These are phyloP conservation scores for Philaenus spumarius DNA, from an alignment of 1,140 invertebrate genomes.

Conservation along the genomic window DNA sequence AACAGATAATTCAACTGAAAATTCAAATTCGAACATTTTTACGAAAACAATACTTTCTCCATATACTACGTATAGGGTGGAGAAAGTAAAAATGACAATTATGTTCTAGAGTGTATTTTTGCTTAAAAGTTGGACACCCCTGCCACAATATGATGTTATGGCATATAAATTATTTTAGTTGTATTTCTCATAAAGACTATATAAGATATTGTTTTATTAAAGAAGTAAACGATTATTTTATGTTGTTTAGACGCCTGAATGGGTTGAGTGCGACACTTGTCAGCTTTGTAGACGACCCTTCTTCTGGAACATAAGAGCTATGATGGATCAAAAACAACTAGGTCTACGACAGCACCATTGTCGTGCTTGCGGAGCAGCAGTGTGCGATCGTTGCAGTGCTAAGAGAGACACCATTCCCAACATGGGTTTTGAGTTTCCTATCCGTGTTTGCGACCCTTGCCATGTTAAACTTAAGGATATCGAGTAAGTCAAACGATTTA, in stretches of 20 bases:
- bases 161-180: too few relatives aligned
- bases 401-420: conserved; percentile 81
- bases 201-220: not conserved
- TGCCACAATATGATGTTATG: too few relatives aligned
- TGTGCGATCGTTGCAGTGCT: conserved; percentile 88
- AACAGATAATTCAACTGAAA: too few relatives aligned
- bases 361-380: conserved; percentile 83
- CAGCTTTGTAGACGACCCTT: conserved; percentile 90
- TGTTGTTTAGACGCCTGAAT: conserved; percentile 70
- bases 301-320: conserved; percentile 97
- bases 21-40: too few relatives aligned
- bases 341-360: conserved; percentile 89
- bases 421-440: conserved; percentile 98
- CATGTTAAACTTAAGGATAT: conserved; percentile 71
- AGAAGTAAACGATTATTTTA: not conserved
- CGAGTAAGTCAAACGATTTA: conserved; percentile 56
- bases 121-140: too few relatives aligned
- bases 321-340: conserved; percentile 94
- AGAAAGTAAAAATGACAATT: too few relatives aligned
- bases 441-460: conserved; percentile 92
- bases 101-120: too few relatives aligned
- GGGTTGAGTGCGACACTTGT: conserved; percentile 90
- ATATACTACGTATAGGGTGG: too few relatives aligned
- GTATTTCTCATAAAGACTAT: too few relatives aligned
- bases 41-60: too few relatives aligned